These are phyloP conservation scores for Thamnophis sirtalis DNA, from an alignment of 2,113 vertebrate genomes.

Conservation along the genomic window DNA sequence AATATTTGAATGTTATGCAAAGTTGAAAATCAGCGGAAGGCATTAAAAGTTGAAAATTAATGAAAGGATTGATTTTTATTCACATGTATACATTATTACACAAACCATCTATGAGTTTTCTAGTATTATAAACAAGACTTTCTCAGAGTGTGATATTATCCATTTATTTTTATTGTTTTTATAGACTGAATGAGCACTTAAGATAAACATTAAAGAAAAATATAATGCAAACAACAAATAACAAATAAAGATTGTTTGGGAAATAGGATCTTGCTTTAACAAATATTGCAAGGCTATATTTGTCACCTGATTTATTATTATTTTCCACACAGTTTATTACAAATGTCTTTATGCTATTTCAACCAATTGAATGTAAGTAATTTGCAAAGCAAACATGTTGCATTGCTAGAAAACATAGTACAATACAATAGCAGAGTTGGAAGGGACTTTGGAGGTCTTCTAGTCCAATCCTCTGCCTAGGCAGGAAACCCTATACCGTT, in stretches of 20 bases:
- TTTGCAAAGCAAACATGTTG: not conserved
- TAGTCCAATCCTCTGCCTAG: too few species aligned
- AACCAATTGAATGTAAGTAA: not conserved
- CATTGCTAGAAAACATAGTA: not conserved
- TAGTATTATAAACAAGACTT: not conserved
- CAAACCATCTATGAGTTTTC: not conserved
- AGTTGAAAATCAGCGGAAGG: not conserved
- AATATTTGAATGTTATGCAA: not conserved
- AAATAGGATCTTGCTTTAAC: not conserved
- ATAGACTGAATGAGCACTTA: not conserved
- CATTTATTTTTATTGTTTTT: not conserved
- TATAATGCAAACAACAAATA: not conserved
- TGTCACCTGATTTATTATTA: not conserved
- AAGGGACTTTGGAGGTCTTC: too few species aligned
- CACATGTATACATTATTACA: not conserved
- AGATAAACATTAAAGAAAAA: not conserved
- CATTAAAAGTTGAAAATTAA: not conserved
- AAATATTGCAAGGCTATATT: not conserved
- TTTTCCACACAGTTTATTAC: not conserved
- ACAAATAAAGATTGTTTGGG: not conserved
- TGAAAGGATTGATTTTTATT: not conserved
- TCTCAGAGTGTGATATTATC: not conserved
- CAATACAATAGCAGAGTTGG: too few species aligned
- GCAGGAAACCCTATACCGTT: too few species aligned
- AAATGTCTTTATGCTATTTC: not conserved